Evolutionary conservation across 2,797 vertebrate species (phyloP), one percentile per base, ranked within the genome.

Genomic region (Eidolon dupreanum): DNA sequence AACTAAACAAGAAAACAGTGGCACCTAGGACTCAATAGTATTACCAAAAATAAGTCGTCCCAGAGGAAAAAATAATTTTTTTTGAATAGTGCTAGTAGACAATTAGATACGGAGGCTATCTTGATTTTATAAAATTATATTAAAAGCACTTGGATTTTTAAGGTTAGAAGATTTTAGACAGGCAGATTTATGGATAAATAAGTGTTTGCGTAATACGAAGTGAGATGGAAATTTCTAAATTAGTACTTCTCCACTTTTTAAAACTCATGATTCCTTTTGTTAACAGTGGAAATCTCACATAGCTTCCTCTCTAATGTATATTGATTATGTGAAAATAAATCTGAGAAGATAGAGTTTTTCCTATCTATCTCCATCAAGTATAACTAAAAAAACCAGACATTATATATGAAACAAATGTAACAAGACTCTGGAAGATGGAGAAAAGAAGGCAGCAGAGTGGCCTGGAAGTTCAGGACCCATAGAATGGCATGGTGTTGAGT

Each of bases 61-160:
- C 13, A n/a, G 38, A 81, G 33, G n/a, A 24, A 10, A 61, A 73
- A 43, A 53, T 31, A 59, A 31, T 22, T 8, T 51, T 55, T 93
- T 89, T 87, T 78, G 81, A 36, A 87, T 26, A 94, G 12, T 88
- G 41, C 15, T 90, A 74, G 19, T 66, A 87, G 68, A 78, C 17
- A 83, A 26, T 65, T 5, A 92, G 49, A 88, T 74, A 63, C 36
- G 17, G 77, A 73, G 38, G 2, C 33, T 78, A 61, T 93, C 36
- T 93, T 96, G 59, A 90, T 81, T 88, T 94, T 71, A 83, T 43
- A 53, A 89, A 91, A 83, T 53, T 10, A 41, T 43, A 79, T 92
- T 78, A 49, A 86, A 77, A 84, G 38, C 17, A 78, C 3, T 75
- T 96, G 33, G 38, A 63, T 57, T 82, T 85, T 86, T 86, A 70